Evolutionary conservation across 2,113 vertebrate genomes (phyloP).

Genomic region (Aphelocoma coerulescens): DNA sequence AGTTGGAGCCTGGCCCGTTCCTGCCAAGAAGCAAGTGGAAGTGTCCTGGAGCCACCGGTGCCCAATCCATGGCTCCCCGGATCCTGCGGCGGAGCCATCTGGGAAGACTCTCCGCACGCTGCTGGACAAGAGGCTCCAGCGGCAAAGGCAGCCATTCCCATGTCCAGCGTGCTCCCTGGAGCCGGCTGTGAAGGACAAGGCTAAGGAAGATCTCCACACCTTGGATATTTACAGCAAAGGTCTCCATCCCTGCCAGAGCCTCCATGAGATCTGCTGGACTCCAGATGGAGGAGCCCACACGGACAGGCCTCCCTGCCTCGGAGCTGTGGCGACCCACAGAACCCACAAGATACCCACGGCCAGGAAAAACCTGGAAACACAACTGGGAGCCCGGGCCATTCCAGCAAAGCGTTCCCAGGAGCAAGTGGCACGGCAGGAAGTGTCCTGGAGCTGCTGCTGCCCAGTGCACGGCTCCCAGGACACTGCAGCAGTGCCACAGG

Average conservation of each 20-base stretch:
- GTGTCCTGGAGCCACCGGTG: not conserved
- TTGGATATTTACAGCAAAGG: too few relatives aligned
- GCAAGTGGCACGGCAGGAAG: not conserved
- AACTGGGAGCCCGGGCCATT: rapidly evolving
- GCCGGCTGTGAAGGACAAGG: not conserved
- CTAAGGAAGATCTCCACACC: not conserved
- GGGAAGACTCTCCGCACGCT: not conserved
- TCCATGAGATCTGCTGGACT: not conserved
- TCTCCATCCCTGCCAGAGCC: not conserved
- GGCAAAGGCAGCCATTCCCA: not conserved
- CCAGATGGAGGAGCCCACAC: not conserved
- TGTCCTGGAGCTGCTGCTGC: not conserved
- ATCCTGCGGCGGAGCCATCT: rapidly evolving
- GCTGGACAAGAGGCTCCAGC: not conserved
- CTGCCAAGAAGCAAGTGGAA: not conserved
- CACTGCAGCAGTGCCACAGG: not conserved
- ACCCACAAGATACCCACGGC: rapidly evolving
- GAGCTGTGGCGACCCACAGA: not conserved
- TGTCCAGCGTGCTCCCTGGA: not conserved
- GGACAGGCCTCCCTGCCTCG: not conserved
- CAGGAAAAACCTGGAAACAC: not conserved
- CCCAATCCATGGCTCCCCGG: not conserved
- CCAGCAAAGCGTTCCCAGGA: not conserved
- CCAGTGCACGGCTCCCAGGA: rapidly evolving
- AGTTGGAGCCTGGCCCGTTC: not conserved